A percentile compares a stretch with the other conserved stretches of the same genome.
These are phyloP conservation scores for Yponomeuta malinellus DNA, from an alignment of 2,888 invertebrate genomes.

Conservation along the genomic window DNA sequence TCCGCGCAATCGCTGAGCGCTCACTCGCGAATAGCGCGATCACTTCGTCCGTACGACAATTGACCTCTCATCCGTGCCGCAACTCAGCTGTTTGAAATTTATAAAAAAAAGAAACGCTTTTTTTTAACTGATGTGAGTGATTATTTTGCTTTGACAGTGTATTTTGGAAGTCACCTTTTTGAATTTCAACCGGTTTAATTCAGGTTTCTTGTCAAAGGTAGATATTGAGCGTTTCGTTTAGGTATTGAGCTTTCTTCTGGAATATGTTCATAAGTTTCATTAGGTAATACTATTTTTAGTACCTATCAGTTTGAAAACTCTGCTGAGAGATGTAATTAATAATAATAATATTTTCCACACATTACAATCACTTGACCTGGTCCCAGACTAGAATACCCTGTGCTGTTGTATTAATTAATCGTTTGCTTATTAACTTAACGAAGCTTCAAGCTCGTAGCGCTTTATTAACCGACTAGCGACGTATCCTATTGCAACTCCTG, in stretches of 20 bases:
- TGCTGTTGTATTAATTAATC: too few relatives aligned
- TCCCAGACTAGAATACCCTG: too few relatives aligned
- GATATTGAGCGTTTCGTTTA: background rate
- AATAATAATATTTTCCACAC: too few relatives aligned
- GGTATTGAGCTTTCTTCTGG: too few relatives aligned
- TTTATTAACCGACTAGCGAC: background rate
- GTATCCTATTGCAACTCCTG: background rate
- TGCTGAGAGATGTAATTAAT: background rate
- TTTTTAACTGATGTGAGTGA: background rate
- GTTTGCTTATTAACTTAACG: background rate
- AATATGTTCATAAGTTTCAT: too few relatives aligned
- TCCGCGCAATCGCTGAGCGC: background rate
- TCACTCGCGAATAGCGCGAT: slow-evolving; percentile 7
- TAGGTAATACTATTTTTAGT: too few relatives aligned
- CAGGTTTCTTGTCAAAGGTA: background rate
- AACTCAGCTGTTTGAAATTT: background rate
- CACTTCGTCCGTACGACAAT: slow-evolving; percentile 8
- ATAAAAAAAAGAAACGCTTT: background rate
- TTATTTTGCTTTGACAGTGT: background rate
- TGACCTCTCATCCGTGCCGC: slow-evolving; percentile 4
- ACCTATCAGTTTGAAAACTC: background rate
- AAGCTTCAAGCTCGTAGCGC: background rate
- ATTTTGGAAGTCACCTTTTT: background rate
- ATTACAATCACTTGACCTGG: too few relatives aligned
- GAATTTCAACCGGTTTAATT: background rate